Evolutionary conservation across 2,888 invertebrate species (phyloP), one percentile per base, ranked within the genome.

Genomic region (Cryptus viduatorius): DNA sequence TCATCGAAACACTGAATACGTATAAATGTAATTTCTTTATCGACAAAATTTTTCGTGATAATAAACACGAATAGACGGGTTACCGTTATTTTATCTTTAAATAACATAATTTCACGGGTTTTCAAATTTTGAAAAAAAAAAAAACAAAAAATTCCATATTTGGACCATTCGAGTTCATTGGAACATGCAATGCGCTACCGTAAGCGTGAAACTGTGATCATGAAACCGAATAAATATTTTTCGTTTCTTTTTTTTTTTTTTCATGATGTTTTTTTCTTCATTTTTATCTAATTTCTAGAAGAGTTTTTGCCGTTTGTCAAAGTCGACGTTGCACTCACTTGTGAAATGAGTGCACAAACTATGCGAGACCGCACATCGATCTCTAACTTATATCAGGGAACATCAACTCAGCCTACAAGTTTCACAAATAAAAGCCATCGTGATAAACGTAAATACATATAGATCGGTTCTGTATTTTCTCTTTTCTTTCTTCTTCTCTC

Each of bases 401-500:
- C 59, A 31, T 31, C 31, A 14, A 61, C 4, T 61, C 31, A 31
- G 59, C 31, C 29, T 61, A 31, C 59, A n/a, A 29, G 59, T 61
- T 29, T n/a, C 29, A 61, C 59, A 61, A 31, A 61, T n/a, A 31
- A 61, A 31, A 61, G 59, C 59, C 59, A 61, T 14, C 14, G 46
- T 73, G 48, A 82, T 37, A 68, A 81, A 85, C 77, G 44, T 44
- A 79, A 65, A 83, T 61, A 56, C 77, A 78, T 68, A 68, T 24
- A 3, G 73, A 82, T 83, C 80, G 67, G 42, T 80, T 29, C 29
- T 76, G 19, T 56, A 44, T n/a, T 46, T 24, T 12, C 89, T 89
- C 87, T 90, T 78, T 37, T 37, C 37, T 37, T 37, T 37, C 37
- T 37, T 37, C 37, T 37, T 37, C 88, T 89, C 88, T 88, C 89